Conservation (phyloP, 1,140 invertebrate genomes). For the Bombus breviceps region DNA sequence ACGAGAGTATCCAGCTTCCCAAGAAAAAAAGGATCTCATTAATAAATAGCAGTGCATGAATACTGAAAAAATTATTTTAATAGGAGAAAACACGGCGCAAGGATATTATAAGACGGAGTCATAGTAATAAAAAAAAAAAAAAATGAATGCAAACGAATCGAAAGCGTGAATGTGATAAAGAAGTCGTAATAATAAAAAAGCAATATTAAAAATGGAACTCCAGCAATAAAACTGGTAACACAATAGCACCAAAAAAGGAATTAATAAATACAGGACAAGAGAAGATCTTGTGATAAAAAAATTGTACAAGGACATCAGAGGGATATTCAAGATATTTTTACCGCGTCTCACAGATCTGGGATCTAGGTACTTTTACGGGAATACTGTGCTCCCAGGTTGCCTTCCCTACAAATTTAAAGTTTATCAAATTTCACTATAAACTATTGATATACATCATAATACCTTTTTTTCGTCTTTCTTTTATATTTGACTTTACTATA, state of each 20-base stretch:
- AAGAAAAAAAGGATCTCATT: neutral
- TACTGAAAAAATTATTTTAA: neutral
- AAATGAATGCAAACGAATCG: neutral
- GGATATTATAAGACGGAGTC: too few relatives aligned
- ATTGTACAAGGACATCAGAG: neutral
- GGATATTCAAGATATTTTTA: neutral
- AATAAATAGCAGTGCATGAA: neutral
- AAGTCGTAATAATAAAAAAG: neutral
- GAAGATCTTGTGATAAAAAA: neutral
- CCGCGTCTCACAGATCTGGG: neutral
- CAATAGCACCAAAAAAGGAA: neutral
- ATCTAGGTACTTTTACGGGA: neutral
- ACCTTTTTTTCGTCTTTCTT: neutral
- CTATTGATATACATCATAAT: neutral
- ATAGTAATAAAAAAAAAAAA: neutral
- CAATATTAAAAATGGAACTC: neutral
- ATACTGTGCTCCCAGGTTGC: neutral
- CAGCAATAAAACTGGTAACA: neutral
- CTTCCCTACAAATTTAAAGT: neutral
- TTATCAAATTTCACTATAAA: neutral
- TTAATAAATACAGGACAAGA: neutral
- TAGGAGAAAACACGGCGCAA: neutral
- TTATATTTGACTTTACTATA: neutral
- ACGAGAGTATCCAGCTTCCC: too few relatives aligned
- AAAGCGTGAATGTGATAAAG: neutral